A percentile compares a stretch with the other conserved stretches of the same genome.
Conservation (phyloP, 2,888 invertebrate genomes). For the Sesia bembeciformis region DNA sequence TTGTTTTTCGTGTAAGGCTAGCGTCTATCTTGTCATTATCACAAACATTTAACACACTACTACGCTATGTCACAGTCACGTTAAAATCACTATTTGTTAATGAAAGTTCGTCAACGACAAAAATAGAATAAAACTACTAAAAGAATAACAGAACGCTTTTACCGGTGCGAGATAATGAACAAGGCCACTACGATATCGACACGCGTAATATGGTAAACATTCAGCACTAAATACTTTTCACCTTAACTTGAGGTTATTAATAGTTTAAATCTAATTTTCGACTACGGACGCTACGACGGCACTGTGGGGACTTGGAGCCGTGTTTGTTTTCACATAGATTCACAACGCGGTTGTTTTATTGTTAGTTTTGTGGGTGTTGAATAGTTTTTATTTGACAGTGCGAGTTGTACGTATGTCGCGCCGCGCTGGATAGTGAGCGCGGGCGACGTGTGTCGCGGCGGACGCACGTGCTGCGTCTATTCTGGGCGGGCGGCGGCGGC, state of each 20-base stretch:
- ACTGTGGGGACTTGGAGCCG: not conserved
- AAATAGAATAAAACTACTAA: conserved; percentile 12
- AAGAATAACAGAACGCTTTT: conserved; percentile 30
- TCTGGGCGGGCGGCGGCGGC: conserved; percentile 42
- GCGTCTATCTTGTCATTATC: conserved; percentile 15
- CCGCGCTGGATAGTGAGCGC: conserved; percentile 15
- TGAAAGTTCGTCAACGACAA: conserved; percentile 1
- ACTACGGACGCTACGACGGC: conserved; percentile 2
- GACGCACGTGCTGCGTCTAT: conserved; percentile 73
- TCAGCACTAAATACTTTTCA: conserved; percentile 34
- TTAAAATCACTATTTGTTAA: conserved; percentile 8
- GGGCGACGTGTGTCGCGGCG: conserved; percentile 49
- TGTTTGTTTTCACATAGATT: conserved; percentile 14
- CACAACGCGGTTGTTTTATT: conserved; percentile 26
- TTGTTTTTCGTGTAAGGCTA: conserved; percentile 37
- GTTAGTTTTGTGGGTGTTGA: conserved; percentile 13
- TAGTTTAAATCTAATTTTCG: conserved; percentile 27
- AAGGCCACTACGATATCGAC: conserved; percentile 55
- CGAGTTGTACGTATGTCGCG: conserved; percentile 13
- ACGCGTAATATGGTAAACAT: conserved; percentile 28
- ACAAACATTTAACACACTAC: conserved; percentile 2
- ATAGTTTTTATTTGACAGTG: conserved; percentile 12
- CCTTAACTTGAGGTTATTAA: conserved; percentile 30
- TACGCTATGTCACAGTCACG: not conserved
- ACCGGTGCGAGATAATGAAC: conserved; percentile 41